Evolutionary conservation across 2,888 invertebrate species (phyloP), one percentile per base, ranked within the genome.

Genomic region (Polydesmus complanatus): DNA sequence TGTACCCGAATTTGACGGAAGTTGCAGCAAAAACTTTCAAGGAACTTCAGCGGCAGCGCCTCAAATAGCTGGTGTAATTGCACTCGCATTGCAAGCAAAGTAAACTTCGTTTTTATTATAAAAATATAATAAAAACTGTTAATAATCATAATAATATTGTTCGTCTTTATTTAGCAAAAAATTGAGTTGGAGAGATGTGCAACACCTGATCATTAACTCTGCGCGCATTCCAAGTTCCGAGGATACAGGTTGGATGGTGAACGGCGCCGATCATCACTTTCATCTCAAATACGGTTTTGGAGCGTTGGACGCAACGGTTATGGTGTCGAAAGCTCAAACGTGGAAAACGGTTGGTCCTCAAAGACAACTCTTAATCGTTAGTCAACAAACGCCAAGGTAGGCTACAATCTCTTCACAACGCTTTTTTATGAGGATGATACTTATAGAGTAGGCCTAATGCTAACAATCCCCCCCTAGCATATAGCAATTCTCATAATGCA

Each of bases 21-120:
- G 73, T 2, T 76, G 76, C 67, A 74, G 73, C 1, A 66, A 68
- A 14, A 62, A 66, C 21, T 75, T 75, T 65, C 69, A 73, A 19
- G 75, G 75, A 0, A 75, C 75, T 3, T 74, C 74, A 61, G 75
- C 75, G 1, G 73, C 75, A 3, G 75, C 75, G 1, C 75, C 75
- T 0, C 65, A 75, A 49, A 75, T 73, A 27, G 74, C 75, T 0
- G 75, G 72, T 1, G 70, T 75, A 65, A 69, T 75, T 26, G 75
- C 74, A 0, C 69, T 75, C 25, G 71, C 73, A 69, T 67, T 75
- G 52, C 65, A 73, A 62, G 73, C 68, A 0, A 69, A 71, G 66
- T 66, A 60, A n/a, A 49, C 61, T 60, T 37, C 5, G n/a, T n/a
- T n/a, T n/a, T n/a, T n/a, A n/a, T n/a, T n/a, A n/a, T n/a, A n/a